Conservation (phyloP, 2,888 invertebrate genomes). For the Loripinus fragilis region DNA sequence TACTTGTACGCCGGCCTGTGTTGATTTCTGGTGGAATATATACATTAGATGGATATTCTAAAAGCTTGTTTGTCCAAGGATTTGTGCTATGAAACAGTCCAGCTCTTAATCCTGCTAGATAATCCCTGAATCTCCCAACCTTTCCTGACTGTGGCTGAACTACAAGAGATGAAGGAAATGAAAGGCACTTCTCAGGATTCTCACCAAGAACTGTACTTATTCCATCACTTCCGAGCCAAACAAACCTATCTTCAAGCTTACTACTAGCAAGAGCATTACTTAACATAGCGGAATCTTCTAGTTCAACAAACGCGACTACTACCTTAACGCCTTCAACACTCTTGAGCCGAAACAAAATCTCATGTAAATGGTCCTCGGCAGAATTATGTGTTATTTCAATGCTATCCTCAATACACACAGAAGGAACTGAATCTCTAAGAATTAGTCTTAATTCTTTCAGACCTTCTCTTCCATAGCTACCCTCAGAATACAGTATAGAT, state of each 20-base stretch:
- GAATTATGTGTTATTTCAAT: conserved; percentile 54
- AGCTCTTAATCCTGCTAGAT: conserved; percentile 14
- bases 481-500: conserved; percentile 90
- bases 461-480: conserved; percentile 82
- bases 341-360: conserved; percentile 29
- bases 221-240: conserved; percentile 79
- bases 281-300: conserved; percentile 66
- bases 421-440: conserved; percentile 19
- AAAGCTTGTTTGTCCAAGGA: conserved; percentile 37
- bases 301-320: conserved; percentile 76
- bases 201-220: conserved; percentile 54
- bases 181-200: conserved; percentile 47
- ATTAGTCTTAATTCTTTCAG: conserved; percentile 57
- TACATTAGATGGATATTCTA: not conserved
- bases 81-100: conserved; percentile 28
- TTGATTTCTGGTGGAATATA: not conserved
- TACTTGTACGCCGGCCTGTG: not conserved
- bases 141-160: conserved; percentile 43
- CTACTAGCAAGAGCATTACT: conserved; percentile 62
- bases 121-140: conserved; percentile 30
- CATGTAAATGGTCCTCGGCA: conserved; percentile 23
- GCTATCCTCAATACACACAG: conserved; percentile 70
- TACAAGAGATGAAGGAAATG: conserved; percentile 54
- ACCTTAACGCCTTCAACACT: conserved; percentile 58
- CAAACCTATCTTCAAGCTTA: conserved; percentile 67